A percentile compares a stretch with the other conserved stretches of the same genome.
phyloP scores from a whole-genome alignment of 1,140 invertebrate species.

The Venustaconcha ellipsiformis region DNA sequence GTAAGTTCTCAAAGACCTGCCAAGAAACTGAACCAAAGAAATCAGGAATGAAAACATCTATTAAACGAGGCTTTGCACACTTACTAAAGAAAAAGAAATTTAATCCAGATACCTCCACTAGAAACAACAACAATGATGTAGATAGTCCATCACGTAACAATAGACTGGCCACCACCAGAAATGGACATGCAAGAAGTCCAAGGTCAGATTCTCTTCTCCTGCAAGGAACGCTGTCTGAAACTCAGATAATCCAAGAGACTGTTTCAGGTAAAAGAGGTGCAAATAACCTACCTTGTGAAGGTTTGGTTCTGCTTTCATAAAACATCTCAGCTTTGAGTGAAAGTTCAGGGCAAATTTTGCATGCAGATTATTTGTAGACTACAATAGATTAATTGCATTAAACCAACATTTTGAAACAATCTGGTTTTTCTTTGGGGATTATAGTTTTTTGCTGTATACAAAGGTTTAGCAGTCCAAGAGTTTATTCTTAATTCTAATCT shows the following conservation, averaged over 20 bases:
- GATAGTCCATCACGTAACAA: slow-evolving; percentile 25
- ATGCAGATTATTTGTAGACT: neutral
- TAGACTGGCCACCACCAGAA: slow-evolving; percentile 20
- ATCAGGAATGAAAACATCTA: slow-evolving; percentile 9
- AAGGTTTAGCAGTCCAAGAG: too few species aligned
- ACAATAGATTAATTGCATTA: too few species aligned
- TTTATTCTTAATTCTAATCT: too few species aligned
- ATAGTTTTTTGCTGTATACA: too few species aligned
- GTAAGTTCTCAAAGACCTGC: too few species aligned
- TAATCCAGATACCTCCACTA: neutral
- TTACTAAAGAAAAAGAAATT: slow-evolving; percentile 33
- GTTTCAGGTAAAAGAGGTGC: neutral
- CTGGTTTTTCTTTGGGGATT: too few species aligned
- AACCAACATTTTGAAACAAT: too few species aligned
- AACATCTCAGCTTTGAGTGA: neutral
- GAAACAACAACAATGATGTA: slow-evolving; percentile 30
- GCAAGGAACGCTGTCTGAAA: slow-evolving; percentile 20
- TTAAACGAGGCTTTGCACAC: slow-evolving; percentile 26
- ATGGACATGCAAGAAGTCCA: slow-evolving; percentile 28
- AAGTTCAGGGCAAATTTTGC: neutral
- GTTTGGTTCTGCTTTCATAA: slow-evolving; percentile 6
- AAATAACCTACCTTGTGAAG: slow-evolving; percentile 4
- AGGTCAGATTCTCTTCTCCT: slow-evolving; percentile 5
- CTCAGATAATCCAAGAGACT: slow-evolving; percentile 22
- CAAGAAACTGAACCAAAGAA: slow-evolving; percentile 25